Base-by-base conservation (phyloP, 2,113 vertebrate species). In the Sphaerodactylus townsendi region DNA sequence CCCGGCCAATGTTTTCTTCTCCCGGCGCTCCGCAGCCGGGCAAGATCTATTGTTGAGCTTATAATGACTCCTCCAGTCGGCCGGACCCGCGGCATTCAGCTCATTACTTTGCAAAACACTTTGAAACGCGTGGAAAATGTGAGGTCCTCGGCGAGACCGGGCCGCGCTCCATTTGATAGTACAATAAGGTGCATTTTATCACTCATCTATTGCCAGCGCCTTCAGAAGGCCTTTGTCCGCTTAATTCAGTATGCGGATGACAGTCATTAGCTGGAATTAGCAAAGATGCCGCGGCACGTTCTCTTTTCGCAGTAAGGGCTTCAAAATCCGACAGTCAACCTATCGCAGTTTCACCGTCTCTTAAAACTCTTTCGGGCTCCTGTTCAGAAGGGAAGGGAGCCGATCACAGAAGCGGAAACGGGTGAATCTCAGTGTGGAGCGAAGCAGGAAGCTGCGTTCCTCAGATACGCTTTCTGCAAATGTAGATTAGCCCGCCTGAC, bases 61-160 rank as follows among this genome's bases (percentile, higher is more conserved):
- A 87, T 66, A 91, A 91, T 91, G 83, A 84, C 87, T 0, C 0
- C 80, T 83, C 81, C 88, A 79, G 56, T 8, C 62, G 2, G 74
- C 87, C 72, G 83, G 0, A 23, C 83, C 25, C 3, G 35, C 86
- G 81, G 87, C 88, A 79, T 0, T 76, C 77, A 85, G 91, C 92
- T 94, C 91, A 86, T 93, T 94, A 94, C 91, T 88, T 89, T 73
- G 84, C 79, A 70, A 86, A 93, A 80, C 2, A 10, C 90, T 94
- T 92, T 92, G 90, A 93, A 92, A 89, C 0, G 78, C 0, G 79
- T 86, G 82, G 76, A 86, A 77, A 86, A 89, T 8, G 85, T 85
- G 86, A 93, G 90, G 71, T 87, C 81, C 88, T 79, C 81, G 79
- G 84, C 76, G 79, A 90, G 90, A 76, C 74, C 88, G 89, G 91